A percentile compares a stretch with the other conserved stretches of the same genome.
Conservation (phyloP, 1,140 invertebrate species). For the Melitaea cinxia region DNA sequence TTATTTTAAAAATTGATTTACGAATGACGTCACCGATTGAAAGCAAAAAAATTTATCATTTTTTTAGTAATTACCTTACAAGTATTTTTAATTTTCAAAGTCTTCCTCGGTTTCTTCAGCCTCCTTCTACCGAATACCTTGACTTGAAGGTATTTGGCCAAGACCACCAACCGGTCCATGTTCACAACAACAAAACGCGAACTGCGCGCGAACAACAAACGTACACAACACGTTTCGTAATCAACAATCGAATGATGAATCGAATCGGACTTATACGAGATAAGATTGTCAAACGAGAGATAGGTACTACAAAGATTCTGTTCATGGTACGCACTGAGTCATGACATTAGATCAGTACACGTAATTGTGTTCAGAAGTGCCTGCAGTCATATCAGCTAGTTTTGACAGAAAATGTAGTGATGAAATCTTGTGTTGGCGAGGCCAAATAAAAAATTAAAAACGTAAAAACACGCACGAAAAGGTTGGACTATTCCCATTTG, state of each 20-base stretch:
- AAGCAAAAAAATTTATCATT: too few relatives aligned
- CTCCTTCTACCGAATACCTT: slow-evolving; percentile 47
- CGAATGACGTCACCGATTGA: too few relatives aligned
- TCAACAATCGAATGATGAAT: slow-evolving; percentile 6
- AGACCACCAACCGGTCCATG: slow-evolving; percentile 36
- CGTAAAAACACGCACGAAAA: too few relatives aligned
- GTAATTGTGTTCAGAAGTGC: too few relatives aligned
- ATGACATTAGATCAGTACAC: too few relatives aligned
- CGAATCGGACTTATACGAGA: slow-evolving; percentile 20
- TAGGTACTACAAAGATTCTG: background rate
- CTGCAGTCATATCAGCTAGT: too few relatives aligned
- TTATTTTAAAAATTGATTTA: too few relatives aligned
- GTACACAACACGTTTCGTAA: background rate
- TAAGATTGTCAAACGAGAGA: slow-evolving; percentile 25
- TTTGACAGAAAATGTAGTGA: too few relatives aligned
- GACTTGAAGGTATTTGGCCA: slow-evolving; percentile 32
- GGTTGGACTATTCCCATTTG: too few relatives aligned
- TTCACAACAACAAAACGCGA: slow-evolving; percentile 4
- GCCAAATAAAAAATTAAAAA: too few relatives aligned
- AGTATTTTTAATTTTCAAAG: slow-evolving; percentile 22
- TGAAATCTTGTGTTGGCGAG: too few relatives aligned
- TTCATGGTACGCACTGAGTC: background rate
- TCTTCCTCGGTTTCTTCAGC: slow-evolving; percentile 37
- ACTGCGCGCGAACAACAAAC: too few relatives aligned
- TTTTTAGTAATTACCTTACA: slow-evolving; percentile 28